These are phyloP conservation scores for Latrodectus elegans DNA, from an alignment of 2,888 invertebrate species.

Conservation along the genomic window DNA sequence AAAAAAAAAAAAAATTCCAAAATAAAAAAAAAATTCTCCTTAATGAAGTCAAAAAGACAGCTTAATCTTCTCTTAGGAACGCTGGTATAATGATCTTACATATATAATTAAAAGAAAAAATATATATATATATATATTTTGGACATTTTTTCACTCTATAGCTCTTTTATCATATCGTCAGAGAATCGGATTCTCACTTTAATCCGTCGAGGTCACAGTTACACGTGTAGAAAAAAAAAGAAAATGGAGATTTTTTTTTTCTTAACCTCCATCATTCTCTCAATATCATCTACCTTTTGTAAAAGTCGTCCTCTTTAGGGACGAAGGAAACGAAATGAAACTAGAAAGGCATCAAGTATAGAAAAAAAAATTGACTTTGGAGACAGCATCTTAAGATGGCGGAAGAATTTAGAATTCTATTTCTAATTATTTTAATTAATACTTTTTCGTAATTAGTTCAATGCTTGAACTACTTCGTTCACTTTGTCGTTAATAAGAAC, in stretches of 20 bases:
- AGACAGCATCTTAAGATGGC: slow-evolving; percentile 5
- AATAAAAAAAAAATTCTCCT: not conserved
- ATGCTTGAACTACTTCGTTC: slow-evolving; percentile 37
- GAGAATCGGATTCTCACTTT: slow-evolving; percentile 37
- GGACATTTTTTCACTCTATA: not conserved
- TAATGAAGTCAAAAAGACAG: not conserved
- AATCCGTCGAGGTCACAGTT: slow-evolving; percentile 40
- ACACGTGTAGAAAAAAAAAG: slow-evolving; percentile 18
- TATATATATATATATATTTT: too few species aligned
- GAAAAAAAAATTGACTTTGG: slow-evolving; percentile 11
- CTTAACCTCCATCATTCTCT: not conserved
- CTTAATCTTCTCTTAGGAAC: not conserved
- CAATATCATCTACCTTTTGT: slow-evolving; percentile 6
- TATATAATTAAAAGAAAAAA: not conserved
- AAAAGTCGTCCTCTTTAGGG: slow-evolving; percentile 14
- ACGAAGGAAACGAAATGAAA: slow-evolving; percentile 30
- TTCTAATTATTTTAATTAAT: slow-evolving; percentile 64
- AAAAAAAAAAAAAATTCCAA: not conserved
- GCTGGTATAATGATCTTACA: not conserved
- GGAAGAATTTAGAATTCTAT: slow-evolving; percentile 45
- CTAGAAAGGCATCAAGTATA: not conserved
- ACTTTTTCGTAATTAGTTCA: slow-evolving; percentile 59
- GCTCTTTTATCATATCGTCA: slow-evolving; percentile 43
- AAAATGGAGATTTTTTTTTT: not conserved
- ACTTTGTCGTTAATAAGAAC: slow-evolving; percentile 59